These are phyloP conservation scores for Unio delphinus DNA, from an alignment of 2,888 invertebrate genomes.

Conservation along the genomic window DNA sequence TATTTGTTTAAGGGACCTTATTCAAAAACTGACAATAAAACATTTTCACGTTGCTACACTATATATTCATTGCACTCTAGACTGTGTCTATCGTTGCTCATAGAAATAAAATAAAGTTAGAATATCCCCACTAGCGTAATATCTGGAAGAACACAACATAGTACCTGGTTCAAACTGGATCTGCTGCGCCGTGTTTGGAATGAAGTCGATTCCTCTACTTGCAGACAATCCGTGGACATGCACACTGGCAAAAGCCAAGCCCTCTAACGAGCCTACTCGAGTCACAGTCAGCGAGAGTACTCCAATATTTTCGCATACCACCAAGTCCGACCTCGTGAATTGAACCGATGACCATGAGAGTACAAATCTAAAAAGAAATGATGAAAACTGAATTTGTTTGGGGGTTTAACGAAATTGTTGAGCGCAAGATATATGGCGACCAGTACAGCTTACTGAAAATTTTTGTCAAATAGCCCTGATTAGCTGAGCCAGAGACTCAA, in stretches of 20 bases:
- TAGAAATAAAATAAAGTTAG: too few relatives aligned
- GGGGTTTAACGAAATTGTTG: too few relatives aligned
- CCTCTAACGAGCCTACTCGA: constrained; percentile 55
- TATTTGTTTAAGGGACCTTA: too few relatives aligned
- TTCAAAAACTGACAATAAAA: too few relatives aligned
- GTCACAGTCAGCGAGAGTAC: constrained; percentile 54
- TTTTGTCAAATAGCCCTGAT: too few relatives aligned
- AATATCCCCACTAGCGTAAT: too few relatives aligned
- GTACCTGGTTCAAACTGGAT: constrained; percentile 68
- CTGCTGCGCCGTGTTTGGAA: constrained; percentile 55
- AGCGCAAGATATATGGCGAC: too few relatives aligned
- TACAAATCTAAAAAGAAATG: constrained; percentile 42
- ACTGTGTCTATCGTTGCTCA: too few relatives aligned
- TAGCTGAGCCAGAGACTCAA: too few relatives aligned
- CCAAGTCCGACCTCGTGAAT: constrained; percentile 57
- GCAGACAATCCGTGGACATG: constrained; percentile 63
- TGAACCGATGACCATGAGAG: constrained; percentile 61
- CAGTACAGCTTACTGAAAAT: too few relatives aligned
- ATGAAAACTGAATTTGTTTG: not conserved
- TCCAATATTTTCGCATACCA: constrained; percentile 69
- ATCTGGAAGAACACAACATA: not conserved
- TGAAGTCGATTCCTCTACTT: constrained; percentile 58
- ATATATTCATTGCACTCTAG: too few relatives aligned
- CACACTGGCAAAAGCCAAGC: constrained; percentile 59
- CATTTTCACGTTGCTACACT: too few relatives aligned